Evolutionary conservation across 2,888 invertebrate species (phyloP).

Genomic region (Thalpophila matura): DNA sequence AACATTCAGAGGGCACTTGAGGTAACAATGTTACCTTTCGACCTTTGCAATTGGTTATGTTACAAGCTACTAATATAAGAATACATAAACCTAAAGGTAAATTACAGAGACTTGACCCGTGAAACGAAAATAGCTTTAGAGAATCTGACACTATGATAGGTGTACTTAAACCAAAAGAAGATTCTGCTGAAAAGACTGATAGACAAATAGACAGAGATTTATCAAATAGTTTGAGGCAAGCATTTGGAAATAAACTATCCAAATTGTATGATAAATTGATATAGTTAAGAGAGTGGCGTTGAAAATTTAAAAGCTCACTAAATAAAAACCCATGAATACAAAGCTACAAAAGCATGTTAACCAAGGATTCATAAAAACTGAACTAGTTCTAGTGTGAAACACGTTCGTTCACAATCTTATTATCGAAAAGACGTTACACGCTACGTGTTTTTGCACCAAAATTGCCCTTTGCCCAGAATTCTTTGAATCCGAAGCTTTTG

Average conservation of each 20-base stretch:
- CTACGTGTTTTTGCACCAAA: conserved; percentile 75
- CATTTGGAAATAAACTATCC: background rate
- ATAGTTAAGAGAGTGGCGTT: background rate
- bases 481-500: conserved; percentile 63
- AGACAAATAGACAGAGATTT: background rate
- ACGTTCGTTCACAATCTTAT: conserved; percentile 74
- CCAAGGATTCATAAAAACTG: conserved; percentile 65
- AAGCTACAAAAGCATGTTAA: conserved; percentile 37
- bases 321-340: conserved; percentile 32
- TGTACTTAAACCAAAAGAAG: background rate
- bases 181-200: background rate
- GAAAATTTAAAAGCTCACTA: background rate
- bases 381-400: conserved; percentile 64
- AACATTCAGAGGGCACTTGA: conserved; percentile 69
- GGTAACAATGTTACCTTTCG: conserved; percentile 69
- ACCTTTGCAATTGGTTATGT: conserved; percentile 68
- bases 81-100: conserved; percentile 23
- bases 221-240: background rate
- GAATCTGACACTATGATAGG: background rate
- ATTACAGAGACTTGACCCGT: conserved; percentile 15
- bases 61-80: conserved; percentile 53
- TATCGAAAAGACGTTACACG: conserved; percentile 78
- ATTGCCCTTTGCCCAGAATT: conserved; percentile 65
- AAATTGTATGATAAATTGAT: too few relatives aligned
- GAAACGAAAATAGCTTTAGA: conserved; percentile 1